Evolutionary conservation across 2,797 vertebrate genomes (phyloP), one percentile per base, ranked within the genome.

Genomic region (Ctenochaetus hawaiiensis): DNA sequence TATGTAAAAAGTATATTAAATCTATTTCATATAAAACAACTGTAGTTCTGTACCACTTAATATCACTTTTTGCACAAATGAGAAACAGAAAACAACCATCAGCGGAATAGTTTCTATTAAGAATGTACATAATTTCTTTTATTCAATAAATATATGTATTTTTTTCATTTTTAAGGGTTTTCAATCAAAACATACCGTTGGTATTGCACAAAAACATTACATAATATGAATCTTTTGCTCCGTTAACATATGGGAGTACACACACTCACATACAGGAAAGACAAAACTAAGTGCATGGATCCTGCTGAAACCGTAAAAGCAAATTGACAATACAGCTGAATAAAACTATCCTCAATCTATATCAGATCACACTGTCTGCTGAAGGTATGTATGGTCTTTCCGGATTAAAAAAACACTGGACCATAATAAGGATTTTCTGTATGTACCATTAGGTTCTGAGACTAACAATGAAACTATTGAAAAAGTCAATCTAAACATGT

Each of bases 1-100:
- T 92, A 82, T 89, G 83, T 93, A 72, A 87, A 92, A 88, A 88
- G 56, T 89, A 93, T 86, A 94, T 90, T 90, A 92, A 92, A 93
- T 90, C 77, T 91, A 92, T 93, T 93, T 91, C 84, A 84, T 94
- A 87, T 86, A 77, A 89, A 89, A 85, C 53, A 49, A 22, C 51
- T 82, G 59, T 60, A 70, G 34, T 83, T 77, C 49, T 81, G 65
- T 80, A 57, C 23, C 26, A 53, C 17, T 34, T 45, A 39, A 47
- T 43, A 70, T 69, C 20, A 52, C 20, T 23, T 18, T 60, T n/a
- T 17, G 59, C 39, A 26, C 17, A 23, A 67, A 22, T 57, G 57
- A 79, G 23, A 11, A 74, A 74, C 6, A 39, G 39, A 54, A 80
- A 67, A 16, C 43, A 74, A 14, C 41, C 17, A 68, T 72, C 23